These are phyloP conservation scores for Conus betulinus DNA, from an alignment of 1,140 invertebrate species.

Conservation along the genomic window DNA sequence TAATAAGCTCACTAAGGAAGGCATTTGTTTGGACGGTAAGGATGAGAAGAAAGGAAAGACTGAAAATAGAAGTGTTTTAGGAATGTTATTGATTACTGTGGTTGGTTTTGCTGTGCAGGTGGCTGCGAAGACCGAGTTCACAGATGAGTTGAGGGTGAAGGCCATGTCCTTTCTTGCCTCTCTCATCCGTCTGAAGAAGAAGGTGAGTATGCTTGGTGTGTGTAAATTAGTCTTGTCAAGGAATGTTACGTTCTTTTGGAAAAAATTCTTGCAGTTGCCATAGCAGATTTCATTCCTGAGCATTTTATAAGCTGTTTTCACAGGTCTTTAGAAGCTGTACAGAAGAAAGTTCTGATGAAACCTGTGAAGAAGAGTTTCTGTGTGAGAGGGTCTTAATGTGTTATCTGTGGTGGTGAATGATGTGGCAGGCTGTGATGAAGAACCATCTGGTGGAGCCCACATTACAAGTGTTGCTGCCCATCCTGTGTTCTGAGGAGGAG, in stretches of 20 bases:
- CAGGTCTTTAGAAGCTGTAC: too few species aligned
- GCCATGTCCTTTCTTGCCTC: conserved; percentile 82
- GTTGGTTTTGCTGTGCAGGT: conserved; percentile 49
- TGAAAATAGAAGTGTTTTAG: neutral
- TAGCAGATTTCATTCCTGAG: too few species aligned
- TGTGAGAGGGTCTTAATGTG: neutral
- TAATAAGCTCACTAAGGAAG: too few species aligned
- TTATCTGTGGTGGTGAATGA: neutral
- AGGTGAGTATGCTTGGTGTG: conserved; percentile 72
- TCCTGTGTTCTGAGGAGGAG: conserved; percentile 79
- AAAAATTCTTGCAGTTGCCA: too few species aligned
- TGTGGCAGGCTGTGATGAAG: conserved; percentile 81
- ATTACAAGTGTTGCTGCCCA: conserved; percentile 81
- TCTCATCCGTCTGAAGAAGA: conserved; percentile 83
- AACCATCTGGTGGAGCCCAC: conserved; percentile 85
- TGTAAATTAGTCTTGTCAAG: too few species aligned
- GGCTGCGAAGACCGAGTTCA: conserved; percentile 78
- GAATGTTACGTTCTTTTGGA: too few species aligned
- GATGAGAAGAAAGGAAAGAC: neutral
- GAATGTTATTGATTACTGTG: neutral
- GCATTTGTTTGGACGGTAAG: too few species aligned
- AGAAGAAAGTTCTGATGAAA: too few species aligned
- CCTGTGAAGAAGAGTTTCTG: neutral
- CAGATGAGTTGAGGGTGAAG: conserved; percentile 81
- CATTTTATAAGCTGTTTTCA: too few species aligned